These are phyloP conservation scores for Lytechinus variegatus DNA, from an alignment of 35 echinoderm and acorn worm genomes.

Conservation along the genomic window DNA sequence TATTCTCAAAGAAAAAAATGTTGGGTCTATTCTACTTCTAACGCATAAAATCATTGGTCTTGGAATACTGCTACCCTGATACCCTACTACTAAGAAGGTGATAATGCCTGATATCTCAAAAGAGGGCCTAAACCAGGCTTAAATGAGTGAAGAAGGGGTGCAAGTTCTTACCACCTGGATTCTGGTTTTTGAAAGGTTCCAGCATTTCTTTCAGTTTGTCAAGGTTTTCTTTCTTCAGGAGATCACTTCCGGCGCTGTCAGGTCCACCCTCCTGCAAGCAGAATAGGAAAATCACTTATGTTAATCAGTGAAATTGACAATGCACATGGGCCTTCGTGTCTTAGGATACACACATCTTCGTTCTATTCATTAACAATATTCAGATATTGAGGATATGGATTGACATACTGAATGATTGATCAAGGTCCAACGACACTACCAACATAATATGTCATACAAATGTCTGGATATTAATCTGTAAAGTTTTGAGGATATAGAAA, in stretches of 20 bases:
- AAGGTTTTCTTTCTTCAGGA: constrained; percentile 63
- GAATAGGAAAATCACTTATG: not conserved
- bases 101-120: not conserved
- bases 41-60: no score
- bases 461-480: no score
- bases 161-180: constrained; percentile 45
- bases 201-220: constrained; percentile 90
- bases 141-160: not conserved
- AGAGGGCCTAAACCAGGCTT: not conserved
- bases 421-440: no score
- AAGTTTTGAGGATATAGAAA: no score
- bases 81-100: no score
- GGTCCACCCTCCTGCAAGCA: constrained; percentile 39
- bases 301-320: not conserved
- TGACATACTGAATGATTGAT: no score
- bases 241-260: constrained; percentile 25
- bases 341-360: not conserved
- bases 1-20: no score
- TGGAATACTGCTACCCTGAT: no score
- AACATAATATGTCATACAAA: no score
- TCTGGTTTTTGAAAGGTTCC: constrained; percentile 85
- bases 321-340: not conserved
- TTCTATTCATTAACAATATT: not conserved
- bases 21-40: no score
- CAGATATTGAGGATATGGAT: no score